phyloP scores from a whole-genome alignment of 2,797 vertebrate genomes.

The Schizothorax lantsangensis region DNA sequence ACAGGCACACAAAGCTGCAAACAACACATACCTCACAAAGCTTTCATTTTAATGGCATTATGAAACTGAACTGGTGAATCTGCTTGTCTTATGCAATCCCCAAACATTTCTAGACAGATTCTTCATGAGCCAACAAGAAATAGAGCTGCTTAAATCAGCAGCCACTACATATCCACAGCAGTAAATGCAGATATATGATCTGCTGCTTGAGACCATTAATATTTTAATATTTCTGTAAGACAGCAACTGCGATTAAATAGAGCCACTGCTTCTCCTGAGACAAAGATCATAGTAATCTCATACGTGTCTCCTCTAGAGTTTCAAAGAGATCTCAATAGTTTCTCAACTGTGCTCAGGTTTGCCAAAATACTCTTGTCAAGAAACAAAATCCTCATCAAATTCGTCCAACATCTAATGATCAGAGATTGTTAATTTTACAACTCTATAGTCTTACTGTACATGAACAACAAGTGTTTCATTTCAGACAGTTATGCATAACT shows the following conservation, averaged over 20 bases:
- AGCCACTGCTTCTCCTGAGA: background rate
- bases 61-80: conserved; percentile 31
- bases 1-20: conserved; percentile 35
- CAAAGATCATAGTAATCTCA: background rate
- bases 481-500: background rate
- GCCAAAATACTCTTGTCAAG: background rate
- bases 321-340: background rate
- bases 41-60: conserved; percentile 38
- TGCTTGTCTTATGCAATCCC: conserved; percentile 11
- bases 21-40: conserved; percentile 30
- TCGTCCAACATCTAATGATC: background rate
- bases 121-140: background rate
- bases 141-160: conserved; percentile 14
- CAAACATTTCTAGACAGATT: conserved; percentile 12
- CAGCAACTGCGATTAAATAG: background rate
- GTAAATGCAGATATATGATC: background rate
- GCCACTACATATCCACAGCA: background rate
- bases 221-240: background rate
- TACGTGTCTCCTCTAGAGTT: background rate
- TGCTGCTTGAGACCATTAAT: background rate
- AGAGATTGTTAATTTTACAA: background rate
- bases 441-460: background rate
- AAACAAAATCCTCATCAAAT: background rate
- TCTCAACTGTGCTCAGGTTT: background rate
- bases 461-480: background rate